Evolutionary conservation across 2,888 invertebrate species (phyloP).

Genomic region (Leucophenga montana): DNA sequence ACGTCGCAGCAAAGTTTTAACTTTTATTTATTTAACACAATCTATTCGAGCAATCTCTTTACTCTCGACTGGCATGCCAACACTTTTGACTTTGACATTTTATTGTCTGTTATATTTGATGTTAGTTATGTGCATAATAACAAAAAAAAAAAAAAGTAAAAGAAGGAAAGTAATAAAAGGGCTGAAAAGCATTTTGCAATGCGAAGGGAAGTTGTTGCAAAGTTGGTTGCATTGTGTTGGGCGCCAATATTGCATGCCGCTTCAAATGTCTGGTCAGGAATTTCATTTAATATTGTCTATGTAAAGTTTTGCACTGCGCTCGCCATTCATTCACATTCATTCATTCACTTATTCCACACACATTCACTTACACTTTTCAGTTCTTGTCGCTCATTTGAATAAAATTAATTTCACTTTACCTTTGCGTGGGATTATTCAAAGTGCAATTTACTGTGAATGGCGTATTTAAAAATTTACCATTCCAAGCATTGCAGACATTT

Average conservation of each 20-base stretch:
- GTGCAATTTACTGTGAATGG: slow-evolving; percentile 23
- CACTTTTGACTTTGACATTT: slow-evolving; percentile 52
- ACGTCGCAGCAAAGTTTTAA: slow-evolving; percentile 19
- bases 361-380: no score
- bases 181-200: slow-evolving; percentile 29
- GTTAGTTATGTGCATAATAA: slow-evolving; percentile 29
- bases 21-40: slow-evolving; percentile 20
- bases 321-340: background rate
- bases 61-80: slow-evolving; percentile 7
- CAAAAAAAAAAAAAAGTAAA: slow-evolving; percentile 30
- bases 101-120: slow-evolving; percentile 51
- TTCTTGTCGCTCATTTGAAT: background rate
- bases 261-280: slow-evolving; percentile 22
- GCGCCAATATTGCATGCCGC: slow-evolving; percentile 12
- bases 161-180: slow-evolving; percentile 19
- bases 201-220: background rate
- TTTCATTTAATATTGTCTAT: slow-evolving; percentile 14
- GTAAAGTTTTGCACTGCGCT: background rate
- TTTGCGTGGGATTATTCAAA: slow-evolving; percentile 51
- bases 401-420: slow-evolving; percentile 43
- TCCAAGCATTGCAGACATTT: background rate
- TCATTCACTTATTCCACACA: background rate
- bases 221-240: background rate
- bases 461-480: background rate
- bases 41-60: background rate